These are phyloP conservation scores for Aurelia sp. DNA, from an alignment of 30 jellyfish, hydroid and myxozoan genomes.

Conservation along the genomic window DNA sequence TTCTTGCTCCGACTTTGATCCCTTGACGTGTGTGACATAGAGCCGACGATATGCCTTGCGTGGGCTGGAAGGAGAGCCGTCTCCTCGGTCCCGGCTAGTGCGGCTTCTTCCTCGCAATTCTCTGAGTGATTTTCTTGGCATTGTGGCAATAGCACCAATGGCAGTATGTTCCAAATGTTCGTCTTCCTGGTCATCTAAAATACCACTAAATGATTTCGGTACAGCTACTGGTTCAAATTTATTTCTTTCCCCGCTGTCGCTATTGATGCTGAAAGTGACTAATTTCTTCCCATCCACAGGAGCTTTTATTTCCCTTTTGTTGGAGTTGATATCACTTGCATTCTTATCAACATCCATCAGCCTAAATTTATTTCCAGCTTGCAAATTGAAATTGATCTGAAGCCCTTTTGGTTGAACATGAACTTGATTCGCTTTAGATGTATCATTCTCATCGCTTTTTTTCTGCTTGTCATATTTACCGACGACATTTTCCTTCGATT, in stretches of 20 bases:
- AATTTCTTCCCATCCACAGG: constrained; percentile 41
- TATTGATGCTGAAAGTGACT: constrained; percentile 41
- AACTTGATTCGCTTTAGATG: constrained; percentile 16
- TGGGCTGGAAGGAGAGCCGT: constrained; percentile 93
- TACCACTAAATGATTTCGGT: constrained; percentile 29
- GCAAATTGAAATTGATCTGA: constrained; percentile 61
- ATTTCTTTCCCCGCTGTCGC: constrained; percentile 5
- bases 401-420: constrained; percentile 65
- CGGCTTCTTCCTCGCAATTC: constrained; percentile 85
- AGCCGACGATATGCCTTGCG: constrained; percentile 94
- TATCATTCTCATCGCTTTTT: constrained; percentile 1
- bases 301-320: constrained; percentile 4
- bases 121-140: constrained; percentile 66
- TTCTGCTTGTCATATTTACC: constrained; percentile 49
- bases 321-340: constrained; percentile 23
- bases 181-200: constrained; percentile 13
- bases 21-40: constrained; percentile 92
- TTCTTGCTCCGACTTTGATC: constrained; percentile 79
- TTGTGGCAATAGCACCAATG: constrained; percentile 64
- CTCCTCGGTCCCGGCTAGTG: constrained; percentile 74
- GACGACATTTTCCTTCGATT: constrained; percentile 25
- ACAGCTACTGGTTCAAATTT: constrained; percentile 27
- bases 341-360: constrained; percentile 8
- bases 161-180: constrained; percentile 72
- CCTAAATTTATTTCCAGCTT: constrained; percentile 63